Percentiles rank a stretch among this genome's conserved stretches.
Evolutionary conservation across 2,113 vertebrate genomes (phyloP).

Genomic region (Trochalopteron elliotii): DNA sequence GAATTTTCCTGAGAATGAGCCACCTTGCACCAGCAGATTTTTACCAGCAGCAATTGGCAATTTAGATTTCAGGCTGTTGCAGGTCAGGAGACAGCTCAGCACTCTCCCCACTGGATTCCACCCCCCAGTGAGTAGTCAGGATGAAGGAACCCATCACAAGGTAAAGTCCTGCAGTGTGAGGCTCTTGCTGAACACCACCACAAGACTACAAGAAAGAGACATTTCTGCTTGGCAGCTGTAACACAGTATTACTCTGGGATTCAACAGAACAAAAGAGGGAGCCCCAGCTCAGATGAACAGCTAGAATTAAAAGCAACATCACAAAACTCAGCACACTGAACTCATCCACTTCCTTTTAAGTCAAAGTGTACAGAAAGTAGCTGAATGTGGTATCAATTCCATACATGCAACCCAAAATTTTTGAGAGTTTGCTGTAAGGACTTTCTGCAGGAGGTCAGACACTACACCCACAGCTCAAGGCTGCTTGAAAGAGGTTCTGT

Average conservation of each 20-base stretch:
- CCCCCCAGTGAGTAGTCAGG: fast-evolving
- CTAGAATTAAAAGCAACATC: not conserved
- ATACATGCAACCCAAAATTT: fast-evolving
- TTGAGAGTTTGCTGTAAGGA: not conserved
- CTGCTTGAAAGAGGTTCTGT: not conserved
- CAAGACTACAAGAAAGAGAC: not conserved
- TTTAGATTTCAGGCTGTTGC: not conserved
- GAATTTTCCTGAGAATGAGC: not conserved
- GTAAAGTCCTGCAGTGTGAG: not conserved
- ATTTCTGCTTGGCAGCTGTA: not conserved
- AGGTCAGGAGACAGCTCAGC: not conserved
- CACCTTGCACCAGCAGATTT: not conserved
- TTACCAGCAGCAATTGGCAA: not conserved
- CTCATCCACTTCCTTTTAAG: not conserved
- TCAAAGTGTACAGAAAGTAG: not conserved
- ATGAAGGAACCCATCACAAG: not conserved
- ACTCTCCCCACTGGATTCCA: not conserved
- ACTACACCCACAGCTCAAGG: not conserved
- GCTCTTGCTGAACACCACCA: not conserved
- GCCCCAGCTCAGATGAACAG: not conserved
- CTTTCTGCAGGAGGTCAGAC: not conserved
- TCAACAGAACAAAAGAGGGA: not conserved
- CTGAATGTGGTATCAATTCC: not conserved
- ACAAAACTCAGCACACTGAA: not conserved
- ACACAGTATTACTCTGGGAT: not conserved